Conservation (phyloP, 2,797 vertebrate species). For the Lithobates pipiens region DNA sequence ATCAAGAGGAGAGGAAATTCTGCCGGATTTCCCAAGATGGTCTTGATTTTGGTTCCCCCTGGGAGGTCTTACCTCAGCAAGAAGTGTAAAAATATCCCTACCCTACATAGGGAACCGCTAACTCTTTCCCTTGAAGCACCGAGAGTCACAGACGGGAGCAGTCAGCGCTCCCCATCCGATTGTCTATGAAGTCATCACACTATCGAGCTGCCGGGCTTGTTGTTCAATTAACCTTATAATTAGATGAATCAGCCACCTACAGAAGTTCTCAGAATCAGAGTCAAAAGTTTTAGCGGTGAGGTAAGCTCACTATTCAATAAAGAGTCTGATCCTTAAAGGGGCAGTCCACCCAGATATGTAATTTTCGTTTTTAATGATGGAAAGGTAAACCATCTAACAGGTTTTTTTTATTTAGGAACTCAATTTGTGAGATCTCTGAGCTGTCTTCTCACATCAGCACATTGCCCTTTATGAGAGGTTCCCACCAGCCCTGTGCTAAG, state of each 20-base stretch:
- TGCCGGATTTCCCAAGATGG: background rate
- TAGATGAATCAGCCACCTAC: slow-evolving; percentile 40
- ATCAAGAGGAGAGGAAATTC: slow-evolving; percentile 14
- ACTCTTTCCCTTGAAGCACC: background rate
- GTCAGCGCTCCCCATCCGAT: slow-evolving; percentile 21
- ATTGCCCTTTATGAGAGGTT: too few relatives aligned
- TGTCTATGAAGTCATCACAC: slow-evolving; percentile 49
- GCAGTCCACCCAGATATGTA: too few relatives aligned
- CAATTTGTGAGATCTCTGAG: too few relatives aligned
- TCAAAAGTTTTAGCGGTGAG: slow-evolving; percentile 28
- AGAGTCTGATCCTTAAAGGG: too few relatives aligned
- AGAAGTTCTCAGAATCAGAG: slow-evolving; percentile 25
- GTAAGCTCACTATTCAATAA: background rate
- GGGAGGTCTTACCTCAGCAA: slow-evolving; percentile 12
- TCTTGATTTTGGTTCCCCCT: background rate
- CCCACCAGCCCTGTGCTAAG: too few relatives aligned
- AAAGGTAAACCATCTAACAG: too few relatives aligned
- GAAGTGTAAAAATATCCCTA: slow-evolving; percentile 32
- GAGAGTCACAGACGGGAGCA: slow-evolving; percentile 2
- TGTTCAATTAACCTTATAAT: slow-evolving; percentile 55
- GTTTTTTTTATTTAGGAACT: too few relatives aligned
- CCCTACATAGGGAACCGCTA: slow-evolving; percentile 21
- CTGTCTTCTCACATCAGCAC: too few relatives aligned
- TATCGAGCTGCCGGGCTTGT: slow-evolving; percentile 42
- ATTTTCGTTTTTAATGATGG: too few relatives aligned